These are phyloP conservation scores for Epinotia bilunana DNA, from an alignment of 2,888 invertebrate genomes.

Conservation along the genomic window DNA sequence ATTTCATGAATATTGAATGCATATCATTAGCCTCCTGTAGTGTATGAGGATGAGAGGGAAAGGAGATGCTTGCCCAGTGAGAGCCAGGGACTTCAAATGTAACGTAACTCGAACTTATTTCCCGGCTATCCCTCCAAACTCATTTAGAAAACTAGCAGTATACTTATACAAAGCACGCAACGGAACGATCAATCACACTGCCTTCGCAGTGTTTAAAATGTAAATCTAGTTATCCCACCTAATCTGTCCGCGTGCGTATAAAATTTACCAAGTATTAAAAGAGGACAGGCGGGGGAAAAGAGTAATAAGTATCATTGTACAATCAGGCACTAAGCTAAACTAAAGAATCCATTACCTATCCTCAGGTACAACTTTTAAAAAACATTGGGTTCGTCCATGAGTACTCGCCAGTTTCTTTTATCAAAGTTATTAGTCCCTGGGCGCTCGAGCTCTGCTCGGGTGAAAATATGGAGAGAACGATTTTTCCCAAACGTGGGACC, in stretches of 20 bases:
- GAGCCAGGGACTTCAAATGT: too few relatives aligned
- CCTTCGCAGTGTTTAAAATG: slow-evolving; percentile 16
- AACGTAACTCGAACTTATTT: too few relatives aligned
- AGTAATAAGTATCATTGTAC: not conserved
- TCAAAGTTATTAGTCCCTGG: too few relatives aligned
- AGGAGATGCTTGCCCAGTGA: not conserved
- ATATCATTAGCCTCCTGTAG: not conserved
- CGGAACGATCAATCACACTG: slow-evolving; percentile 31
- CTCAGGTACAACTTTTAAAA: too few relatives aligned
- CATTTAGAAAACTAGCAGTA: slow-evolving; percentile 9
- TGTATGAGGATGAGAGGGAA: not conserved
- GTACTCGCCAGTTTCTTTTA: too few relatives aligned
- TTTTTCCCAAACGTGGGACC: too few relatives aligned
- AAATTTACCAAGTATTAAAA: not conserved
- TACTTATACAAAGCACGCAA: slow-evolving; percentile 19
- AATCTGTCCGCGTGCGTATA: not conserved
- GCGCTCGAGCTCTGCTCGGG: too few relatives aligned
- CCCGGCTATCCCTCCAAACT: slow-evolving; percentile 3
- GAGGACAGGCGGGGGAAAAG: not conserved
- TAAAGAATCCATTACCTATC: too few relatives aligned
- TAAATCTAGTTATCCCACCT: not conserved
- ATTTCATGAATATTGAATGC: too few relatives aligned
- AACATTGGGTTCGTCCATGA: too few relatives aligned
- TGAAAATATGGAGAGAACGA: too few relatives aligned
- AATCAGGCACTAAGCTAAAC: not conserved